Evolutionary conservation across 92 coral and sea anemone genomes (phyloP), one percentile per base, ranked within the genome.

Genomic region (Montipora capitata): DNA sequence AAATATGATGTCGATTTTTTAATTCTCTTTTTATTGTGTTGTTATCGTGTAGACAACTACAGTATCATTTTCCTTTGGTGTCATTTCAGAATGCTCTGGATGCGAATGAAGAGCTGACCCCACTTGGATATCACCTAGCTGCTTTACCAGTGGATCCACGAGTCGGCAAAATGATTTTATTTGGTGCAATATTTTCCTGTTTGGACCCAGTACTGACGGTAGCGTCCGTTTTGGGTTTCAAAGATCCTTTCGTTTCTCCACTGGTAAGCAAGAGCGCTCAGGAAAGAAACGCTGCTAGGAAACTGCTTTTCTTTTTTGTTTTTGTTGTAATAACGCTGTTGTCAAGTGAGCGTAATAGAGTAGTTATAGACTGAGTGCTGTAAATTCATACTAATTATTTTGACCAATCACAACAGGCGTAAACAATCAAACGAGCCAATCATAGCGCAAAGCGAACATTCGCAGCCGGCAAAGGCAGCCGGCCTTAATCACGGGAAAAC

Each of bases 151-250:
- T 97, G 42, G 94, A 96, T 75, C 99, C 99, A 10, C 94, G 99
- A 42, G 93, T 97, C 77, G 99, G 99, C 16, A 97, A 97, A 79
- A 97, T 97, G 80, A 97, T 97, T 77, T 85, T 97, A 5, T 94
- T 97, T 73, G 99, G 98, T 59, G 98, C 99, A 79, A 97, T 96
- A 44, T 92, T 97, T 89, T 97, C 99, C 17, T 97, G 99, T 85
- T 84, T 97, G 89, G 98, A 97, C 79, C 99, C 99, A 11, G 98
- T 97, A 54, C 88, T 97, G 57, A 97, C 99, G 27, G 94, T 97
- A 15, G 98, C 99, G 7, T 96, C 99, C 13, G 85, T 94, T 56
- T 77, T 97, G 85, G 98, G 99, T 49, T 97, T 96, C 87, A 93
- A 84, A 59, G 99, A 97, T 71, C 99, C 99, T 10, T 97, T 96